Evolutionary conservation across 2,888 invertebrate species (phyloP).

Genomic region (Pheosia gnoma): DNA sequence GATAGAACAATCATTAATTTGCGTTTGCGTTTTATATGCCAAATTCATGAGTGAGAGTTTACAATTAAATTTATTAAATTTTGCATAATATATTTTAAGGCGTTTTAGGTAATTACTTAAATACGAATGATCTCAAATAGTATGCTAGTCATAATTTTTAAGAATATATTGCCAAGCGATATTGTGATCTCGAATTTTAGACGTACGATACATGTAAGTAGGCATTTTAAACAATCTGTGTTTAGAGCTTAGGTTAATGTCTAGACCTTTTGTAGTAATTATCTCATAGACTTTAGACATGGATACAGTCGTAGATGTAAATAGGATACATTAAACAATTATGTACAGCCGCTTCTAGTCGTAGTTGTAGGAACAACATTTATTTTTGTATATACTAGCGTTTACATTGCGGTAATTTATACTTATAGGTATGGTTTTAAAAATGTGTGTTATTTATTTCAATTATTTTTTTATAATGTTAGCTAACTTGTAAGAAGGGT

Average conservation of each 20-base stretch:
- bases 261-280: slow-evolving; percentile 32
- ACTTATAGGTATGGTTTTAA: slow-evolving; percentile 21
- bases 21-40: slow-evolving; percentile 24
- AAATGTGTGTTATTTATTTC: slow-evolving; percentile 23
- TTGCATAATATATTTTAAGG: slow-evolving; percentile 24
- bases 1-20: background rate
- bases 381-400: slow-evolving; percentile 48
- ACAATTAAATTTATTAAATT: slow-evolving; percentile 28
- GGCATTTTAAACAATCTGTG: slow-evolving; percentile 17
- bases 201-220: slow-evolving; percentile 36
- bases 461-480: slow-evolving; percentile 10
- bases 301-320: slow-evolving; percentile 28
- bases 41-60: slow-evolving; percentile 27
- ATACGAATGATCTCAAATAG: slow-evolving; percentile 50
- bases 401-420: slow-evolving; percentile 22
- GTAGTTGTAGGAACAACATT: slow-evolving; percentile 43
- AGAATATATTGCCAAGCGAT: slow-evolving; percentile 79
- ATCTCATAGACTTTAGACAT: slow-evolving; percentile 24
- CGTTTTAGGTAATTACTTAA: slow-evolving; percentile 20
- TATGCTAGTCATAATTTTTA: slow-evolving; percentile 54
- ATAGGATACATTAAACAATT: slow-evolving; percentile 29
- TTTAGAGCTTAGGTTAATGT: slow-evolving; percentile 3
- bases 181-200: slow-evolving; percentile 72
- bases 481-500: slow-evolving; percentile 13
- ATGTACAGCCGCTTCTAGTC: slow-evolving; percentile 45